These are phyloP conservation scores for Lucifuga dentata DNA, from an alignment of 2,113 vertebrate genomes.

Conservation along the genomic window DNA sequence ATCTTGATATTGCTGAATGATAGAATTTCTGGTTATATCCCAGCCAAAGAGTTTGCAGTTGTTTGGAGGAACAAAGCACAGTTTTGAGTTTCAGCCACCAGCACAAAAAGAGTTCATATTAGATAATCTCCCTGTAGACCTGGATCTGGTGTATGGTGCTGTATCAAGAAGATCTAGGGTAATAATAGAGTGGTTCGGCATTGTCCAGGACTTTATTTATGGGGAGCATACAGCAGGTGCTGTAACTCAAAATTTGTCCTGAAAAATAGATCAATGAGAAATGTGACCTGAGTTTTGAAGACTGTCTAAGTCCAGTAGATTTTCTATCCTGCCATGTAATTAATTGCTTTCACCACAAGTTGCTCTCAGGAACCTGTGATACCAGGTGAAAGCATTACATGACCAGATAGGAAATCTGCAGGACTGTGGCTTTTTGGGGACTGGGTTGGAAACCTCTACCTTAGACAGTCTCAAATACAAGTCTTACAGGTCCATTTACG, in stretches of 20 bases:
- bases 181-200: neutral
- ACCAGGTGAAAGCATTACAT: too few relatives aligned
- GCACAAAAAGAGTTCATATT: constrained; percentile 40
- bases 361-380: too few relatives aligned
- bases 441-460: too few relatives aligned
- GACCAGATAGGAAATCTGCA: too few relatives aligned
- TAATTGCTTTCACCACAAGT: too few relatives aligned
- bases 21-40: neutral
- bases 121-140: neutral
- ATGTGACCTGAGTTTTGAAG: neutral
- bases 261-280: neutral
- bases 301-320: too few relatives aligned
- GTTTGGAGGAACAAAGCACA: neutral
- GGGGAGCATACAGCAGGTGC: too few relatives aligned
- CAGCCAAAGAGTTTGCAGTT: neutral
- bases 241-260: neutral
- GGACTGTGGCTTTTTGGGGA: too few relatives aligned
- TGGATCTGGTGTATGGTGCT: neutral
- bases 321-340: too few relatives aligned
- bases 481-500: too few relatives aligned
- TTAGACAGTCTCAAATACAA: too few relatives aligned
- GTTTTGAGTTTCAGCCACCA: constrained; percentile 12
- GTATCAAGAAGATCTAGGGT: neutral
- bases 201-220: neutral
- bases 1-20: neutral